These are phyloP conservation scores for Pasiphila rectangulata DNA, from an alignment of 2,888 invertebrate genomes.

Conservation along the genomic window DNA sequence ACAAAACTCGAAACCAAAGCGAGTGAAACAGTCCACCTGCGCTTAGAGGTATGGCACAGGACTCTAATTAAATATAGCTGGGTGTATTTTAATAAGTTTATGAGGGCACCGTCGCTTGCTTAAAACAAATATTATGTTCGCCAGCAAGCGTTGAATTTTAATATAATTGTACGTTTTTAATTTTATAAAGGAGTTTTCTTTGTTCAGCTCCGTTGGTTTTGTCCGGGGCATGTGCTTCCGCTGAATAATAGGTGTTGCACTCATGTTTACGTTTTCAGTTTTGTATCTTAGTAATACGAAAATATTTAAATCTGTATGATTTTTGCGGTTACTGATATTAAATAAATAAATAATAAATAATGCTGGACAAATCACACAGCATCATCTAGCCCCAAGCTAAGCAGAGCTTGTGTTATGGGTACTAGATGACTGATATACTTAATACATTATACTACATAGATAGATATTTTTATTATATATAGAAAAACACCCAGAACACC, in stretches of 20 bases:
- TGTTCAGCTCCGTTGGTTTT: conserved; percentile 37
- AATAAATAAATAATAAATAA: no score
- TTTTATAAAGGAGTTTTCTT: conserved; percentile 71
- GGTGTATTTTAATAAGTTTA: conserved; percentile 81
- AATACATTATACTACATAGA: no score
- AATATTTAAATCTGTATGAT: no score
- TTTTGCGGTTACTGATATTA: no score
- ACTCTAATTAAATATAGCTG: conserved; percentile 74
- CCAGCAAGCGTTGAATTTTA: conserved; percentile 74
- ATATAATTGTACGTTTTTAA: conserved; percentile 77
- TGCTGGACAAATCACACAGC: no score
- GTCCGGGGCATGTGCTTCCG: conserved; percentile 16
- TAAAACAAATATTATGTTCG: conserved; percentile 76
- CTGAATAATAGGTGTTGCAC: conserved; percentile 11
- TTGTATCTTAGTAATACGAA: no score
- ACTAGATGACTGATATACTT: no score
- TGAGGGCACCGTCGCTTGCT: conserved; percentile 59
- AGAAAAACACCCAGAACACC: no score
- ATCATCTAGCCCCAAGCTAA: no score
- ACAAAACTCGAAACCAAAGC: conserved; percentile 33
- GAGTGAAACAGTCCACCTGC: conserved; percentile 57
- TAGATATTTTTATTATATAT: no score
- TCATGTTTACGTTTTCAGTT: conserved; percentile 23
- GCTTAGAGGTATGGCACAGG: conserved; percentile 57
- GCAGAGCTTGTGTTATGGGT: no score